Base-by-base conservation (phyloP, 2,797 vertebrate species). In the Staurois parvus region DNA sequence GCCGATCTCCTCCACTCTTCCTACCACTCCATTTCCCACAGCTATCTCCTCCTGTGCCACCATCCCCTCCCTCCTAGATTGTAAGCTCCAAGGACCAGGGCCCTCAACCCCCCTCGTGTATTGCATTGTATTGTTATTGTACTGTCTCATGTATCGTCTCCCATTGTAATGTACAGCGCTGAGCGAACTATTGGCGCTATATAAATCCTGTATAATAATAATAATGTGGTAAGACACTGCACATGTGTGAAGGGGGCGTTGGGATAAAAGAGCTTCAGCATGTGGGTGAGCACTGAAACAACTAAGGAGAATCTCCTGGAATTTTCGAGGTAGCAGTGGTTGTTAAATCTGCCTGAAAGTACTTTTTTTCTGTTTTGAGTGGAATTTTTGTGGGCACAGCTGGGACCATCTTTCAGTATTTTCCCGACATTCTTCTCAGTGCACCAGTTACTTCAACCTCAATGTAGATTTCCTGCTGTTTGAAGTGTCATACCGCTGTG, bases 401-500 rank as follows among this genome's bases (percentile, higher is more conserved):
- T 29, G 77, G 11, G 77, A 79, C 77, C 29, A 30, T 32, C 13
- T 32, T 67, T 29, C 76, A 19, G 21, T 42, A 68, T 29, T 48
- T 59, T n/a, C 66, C 30, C 42, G 19, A 40, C 12, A 21, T 11
- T 68, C 32, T 17, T 72, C 26, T 69, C 52, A 17, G 21, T 3
- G 8, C 37, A 73, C 34, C 52, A 30, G 17, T 72, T 17, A n/a
- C 68, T 56, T 59, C 30, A 79, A 32, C 67, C 68, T 40, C 64
- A 40, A 26, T 4, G 45, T 68, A 84, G 21, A 29, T 48, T 56
- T n/a, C 37, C 28, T 72, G 56, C 69, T 40, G 76, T 72, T 26
- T 83, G 52, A 17, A 34, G 67, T 79, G 76, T 74, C 74, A 80
- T 69, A 21, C 59, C 64, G 68, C 76, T 62, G 45, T 24, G 52